Evolutionary conservation across 1,140 invertebrate species (phyloP), one percentile per base, ranked within the genome.

Genomic region (Pararge aegeria): DNA sequence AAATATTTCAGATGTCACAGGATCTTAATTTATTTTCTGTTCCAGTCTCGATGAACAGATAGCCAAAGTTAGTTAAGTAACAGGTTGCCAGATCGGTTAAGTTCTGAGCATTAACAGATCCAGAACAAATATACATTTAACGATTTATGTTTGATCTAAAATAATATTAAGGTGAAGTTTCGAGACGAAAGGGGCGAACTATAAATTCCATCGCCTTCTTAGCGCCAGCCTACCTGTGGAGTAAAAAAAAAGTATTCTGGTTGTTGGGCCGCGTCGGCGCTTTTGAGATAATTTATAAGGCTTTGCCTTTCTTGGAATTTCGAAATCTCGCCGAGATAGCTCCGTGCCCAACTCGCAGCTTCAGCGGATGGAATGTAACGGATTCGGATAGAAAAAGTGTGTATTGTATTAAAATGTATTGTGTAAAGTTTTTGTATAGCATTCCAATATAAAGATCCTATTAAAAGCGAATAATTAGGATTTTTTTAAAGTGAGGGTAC

Each of bases 251-350:
- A 89, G 73, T 70, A 80, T 86, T 86, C 86, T 84, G 84, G 81
- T 82, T 79, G 71, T 75, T 73, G 70, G 80, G 73, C 86, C 83
- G 83, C 66, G 86, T 83, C 86, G 86, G 86, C 84, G 75, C 86
- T 87, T 89, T 89, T 89, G 86, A 85, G 83, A 89, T 89, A 87
- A 87, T 89, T 89, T 89, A 89, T 89, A 89, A 87, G 83, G 81
- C 81, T 80, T 66, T 84, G 78, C 86, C 84, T 87, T 89, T 89
- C 86, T 87, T 73, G 75, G 86, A 89, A 89, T 89, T 89, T 86
- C 84, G 83, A 89, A 89, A 89, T 86, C 86, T 85, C 78, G 72
- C 70, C 64, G 74, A 78, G 83, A 82, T 79, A 79, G 77, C 72
- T 77, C 53, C 73, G 72, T 67, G 70, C 75, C 73, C 73, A 70